Evolutionary conservation across 1,140 invertebrate species (phyloP), one percentile per base, ranked within the genome.

Genomic region (Lucilia sericata): DNA sequence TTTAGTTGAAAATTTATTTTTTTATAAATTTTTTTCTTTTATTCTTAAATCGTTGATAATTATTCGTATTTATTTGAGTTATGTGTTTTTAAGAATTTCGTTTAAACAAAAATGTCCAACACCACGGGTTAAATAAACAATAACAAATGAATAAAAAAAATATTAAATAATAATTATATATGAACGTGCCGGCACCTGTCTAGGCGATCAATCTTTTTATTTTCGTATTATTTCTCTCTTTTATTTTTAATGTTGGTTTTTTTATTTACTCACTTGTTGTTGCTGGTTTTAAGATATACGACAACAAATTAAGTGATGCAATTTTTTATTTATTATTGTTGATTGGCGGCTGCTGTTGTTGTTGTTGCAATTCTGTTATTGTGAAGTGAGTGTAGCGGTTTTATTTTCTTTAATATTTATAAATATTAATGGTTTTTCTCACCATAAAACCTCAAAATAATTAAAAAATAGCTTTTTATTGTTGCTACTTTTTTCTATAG

Each of bases 331-430:
- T 70, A n/a, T 65, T 19, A n/a, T 65, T 19, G 8, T 65, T 65
- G 2, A 3, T 30, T 2, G 25, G 1, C 3, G 25, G 25, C 42
- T 42, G 42, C 5, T 42, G 42, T 10, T 42, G 42, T 42, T 42
- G 42, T 7, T 42, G 42, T 7, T 42, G 42, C 42, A 8, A 42
- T 42, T n/a, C 13, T 60, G 0, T 2, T 60, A 3, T 14, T 17
- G 14, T 60, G n/a, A 60, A 60, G 55, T 60, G 55, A 60, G n/a
- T 60, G 55, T n/a, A 60, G n/a, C n/a, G 55, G 55, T 60, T 60
- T 30, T 30, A 30, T 30, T 30, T 30, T n/a, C 7, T 60, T 60
- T n/a, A 60, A 60, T 17, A 60, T 60, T 60, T 60, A 5, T 60
- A 17, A 60, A 60, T 42, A n/a, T 60, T 2, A n/a, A 60, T 60